Base-by-base conservation (phyloP, 2,888 invertebrate genomes). In the Hipparchia semele region DNA sequence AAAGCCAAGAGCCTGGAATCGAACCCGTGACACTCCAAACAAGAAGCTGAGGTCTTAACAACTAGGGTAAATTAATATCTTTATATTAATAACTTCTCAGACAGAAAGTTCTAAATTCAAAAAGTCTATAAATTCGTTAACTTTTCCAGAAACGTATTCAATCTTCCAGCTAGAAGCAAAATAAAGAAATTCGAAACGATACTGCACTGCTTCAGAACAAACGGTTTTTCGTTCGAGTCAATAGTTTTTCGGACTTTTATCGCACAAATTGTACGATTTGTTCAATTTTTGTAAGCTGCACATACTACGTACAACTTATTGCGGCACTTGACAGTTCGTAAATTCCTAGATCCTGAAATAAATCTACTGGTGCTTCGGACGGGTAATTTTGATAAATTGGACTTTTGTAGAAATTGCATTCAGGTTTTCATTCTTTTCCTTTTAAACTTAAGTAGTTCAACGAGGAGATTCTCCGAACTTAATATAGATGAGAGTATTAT, bases 281-380 rank as follows among this genome's bases (percentile, higher is more conserved):
- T 73, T 69, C 54, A n/a, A 67, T 66, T 70, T 64, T 60, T 70
- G 68, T 70, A 49, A 65, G 56, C 65, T 61, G 53, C 53, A 65
- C 61, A 53, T 66, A 71, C 74, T 69, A 74, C 23, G 60, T 66
- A 71, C 74, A 73, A 74, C 71, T 73, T 74, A 74, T 70, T 74
- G 74, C 67, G 62, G 58, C 33, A 68, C 72, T 69, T 74, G 74
- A 74, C 76, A 76, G 74, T 74, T 66, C 46, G 70, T 68, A 67
- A 56, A 72, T 70, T 72, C 72, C 70, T 23, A 23, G 23, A 23
- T 23, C 23, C 56, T 69, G 76, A 73, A 74, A 76, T 76, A 74
- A 76, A 76, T 74, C 74, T 68, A 64, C 70, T 70, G 54, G 70
- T 75, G 68, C 68, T 68, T 68, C 68, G 70, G 56, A 68, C 39